These are phyloP conservation scores for Vicugna pacos DNA, from an alignment of 2,113 vertebrate species.

Conservation along the genomic window DNA sequence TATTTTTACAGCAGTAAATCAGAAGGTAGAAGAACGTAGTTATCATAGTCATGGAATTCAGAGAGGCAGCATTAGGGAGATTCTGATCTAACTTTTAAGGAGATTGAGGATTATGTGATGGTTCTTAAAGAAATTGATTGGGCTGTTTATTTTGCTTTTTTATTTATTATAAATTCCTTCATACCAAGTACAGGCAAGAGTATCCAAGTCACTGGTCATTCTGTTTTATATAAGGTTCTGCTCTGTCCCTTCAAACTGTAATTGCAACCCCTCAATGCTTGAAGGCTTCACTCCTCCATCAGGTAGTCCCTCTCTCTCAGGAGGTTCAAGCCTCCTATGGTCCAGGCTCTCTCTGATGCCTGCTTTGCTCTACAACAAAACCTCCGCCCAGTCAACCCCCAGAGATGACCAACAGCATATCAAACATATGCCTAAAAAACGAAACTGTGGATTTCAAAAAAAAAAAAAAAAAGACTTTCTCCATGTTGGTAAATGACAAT, in stretches of 20 bases:
- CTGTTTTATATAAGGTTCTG: not conserved
- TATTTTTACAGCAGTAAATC: constrained; percentile 7
- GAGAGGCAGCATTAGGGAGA: not conserved
- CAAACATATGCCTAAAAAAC: not conserved
- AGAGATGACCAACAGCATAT: not conserved
- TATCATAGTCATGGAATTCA: constrained; percentile 25
- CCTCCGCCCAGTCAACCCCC: not conserved
- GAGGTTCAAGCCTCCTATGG: not conserved
- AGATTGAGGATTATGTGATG: constrained; percentile 21
- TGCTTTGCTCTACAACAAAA: not conserved
- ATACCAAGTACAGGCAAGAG: not conserved
- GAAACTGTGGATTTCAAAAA: not conserved
- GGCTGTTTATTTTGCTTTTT: not conserved
- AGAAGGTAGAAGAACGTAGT: constrained; percentile 9
- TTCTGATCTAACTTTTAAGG: constrained; percentile 38
- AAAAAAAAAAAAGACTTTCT: not conserved
- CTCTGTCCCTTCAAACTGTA: not conserved
- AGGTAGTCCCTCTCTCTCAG: not conserved
- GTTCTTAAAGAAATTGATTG: not conserved
- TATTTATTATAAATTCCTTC: not conserved
- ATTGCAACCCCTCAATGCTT: not conserved
- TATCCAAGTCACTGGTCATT: not conserved
- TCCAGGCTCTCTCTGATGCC: not conserved
- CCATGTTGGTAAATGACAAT: not conserved
- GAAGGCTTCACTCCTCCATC: not conserved